phyloP scores from a whole-genome alignment of 2,888 invertebrate genomes.

The Eledone cirrhosa region DNA sequence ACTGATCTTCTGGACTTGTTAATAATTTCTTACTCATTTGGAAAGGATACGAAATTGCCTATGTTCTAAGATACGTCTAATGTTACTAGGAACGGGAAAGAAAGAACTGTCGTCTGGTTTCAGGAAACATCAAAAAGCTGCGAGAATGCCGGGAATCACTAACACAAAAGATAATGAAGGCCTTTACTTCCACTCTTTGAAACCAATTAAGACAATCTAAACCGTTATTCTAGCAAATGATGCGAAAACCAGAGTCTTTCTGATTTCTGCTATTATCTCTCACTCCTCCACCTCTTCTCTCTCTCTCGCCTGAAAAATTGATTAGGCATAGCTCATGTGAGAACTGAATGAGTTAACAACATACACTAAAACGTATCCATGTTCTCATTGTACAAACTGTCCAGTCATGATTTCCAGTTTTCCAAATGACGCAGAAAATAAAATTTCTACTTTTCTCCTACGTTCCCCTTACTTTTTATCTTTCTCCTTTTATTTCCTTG shows the following conservation, averaged over 20 bases:
- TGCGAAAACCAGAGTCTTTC: conserved; percentile 22
- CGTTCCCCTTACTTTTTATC: no score
- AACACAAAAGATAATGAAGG: conserved; percentile 21
- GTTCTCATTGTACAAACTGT: no score
- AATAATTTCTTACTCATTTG: conserved; percentile 22
- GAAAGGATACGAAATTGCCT: conserved; percentile 5
- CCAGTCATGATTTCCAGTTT: no score
- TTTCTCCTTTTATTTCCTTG: no score
- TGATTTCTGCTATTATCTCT: conserved; percentile 23
- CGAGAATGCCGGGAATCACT: conserved; percentile 10
- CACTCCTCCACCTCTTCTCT: background rate
- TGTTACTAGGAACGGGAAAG: conserved; percentile 8
- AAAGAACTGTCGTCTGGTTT: background rate
- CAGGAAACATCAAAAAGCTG: conserved; percentile 23
- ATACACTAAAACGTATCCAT: no score
- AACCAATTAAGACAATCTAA: conserved; percentile 19
- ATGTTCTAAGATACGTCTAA: background rate
- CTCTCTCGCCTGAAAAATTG: no score
- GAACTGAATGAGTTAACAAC: no score
- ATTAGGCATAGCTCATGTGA: no score
- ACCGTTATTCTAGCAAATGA: conserved; percentile 27
- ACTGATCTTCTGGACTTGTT: conserved; percentile 12
- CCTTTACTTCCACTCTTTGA: conserved; percentile 21
- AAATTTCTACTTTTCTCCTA: no score
- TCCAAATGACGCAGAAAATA: no score